A percentile compares a stretch with the other conserved stretches of the same genome.
These are phyloP conservation scores for Bungarus multicinctus DNA, from an alignment of 2,113 vertebrate genomes.

Conservation along the genomic window DNA sequence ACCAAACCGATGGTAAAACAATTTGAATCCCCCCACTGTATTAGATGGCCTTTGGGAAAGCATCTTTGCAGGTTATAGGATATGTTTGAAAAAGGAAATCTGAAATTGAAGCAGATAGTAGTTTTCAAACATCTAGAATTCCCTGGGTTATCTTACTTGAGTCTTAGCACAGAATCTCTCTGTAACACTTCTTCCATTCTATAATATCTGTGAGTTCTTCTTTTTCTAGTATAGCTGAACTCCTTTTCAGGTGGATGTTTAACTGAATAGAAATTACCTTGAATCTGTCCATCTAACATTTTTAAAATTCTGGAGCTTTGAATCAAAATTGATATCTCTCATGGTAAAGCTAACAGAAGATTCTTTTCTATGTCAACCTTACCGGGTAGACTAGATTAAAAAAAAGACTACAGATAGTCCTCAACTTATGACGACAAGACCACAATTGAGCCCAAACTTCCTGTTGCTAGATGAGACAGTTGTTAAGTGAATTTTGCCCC, in stretches of 20 bases:
- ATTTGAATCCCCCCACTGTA: too few relatives aligned
- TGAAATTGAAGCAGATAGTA: not conserved
- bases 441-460: not conserved
- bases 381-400: not conserved
- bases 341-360: not conserved
- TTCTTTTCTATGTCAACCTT: not conserved
- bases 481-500: too few relatives aligned
- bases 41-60: not conserved
- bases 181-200: not conserved
- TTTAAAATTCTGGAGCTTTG: not conserved
- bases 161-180: not conserved
- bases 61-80: not conserved
- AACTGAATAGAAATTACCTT: not conserved
- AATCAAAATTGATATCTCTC: not conserved
- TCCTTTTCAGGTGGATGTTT: not conserved
- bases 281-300: not conserved
- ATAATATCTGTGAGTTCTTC: not conserved
- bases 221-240: not conserved
- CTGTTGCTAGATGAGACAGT: not conserved
- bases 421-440: not conserved
- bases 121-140: not conserved
- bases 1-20: too few relatives aligned
- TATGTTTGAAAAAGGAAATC: not conserved
- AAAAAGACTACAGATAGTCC: not conserved
- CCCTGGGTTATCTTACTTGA: not conserved